Conservation (phyloP, 2,797 vertebrate species). For the Dallia pectoralis region DNA sequence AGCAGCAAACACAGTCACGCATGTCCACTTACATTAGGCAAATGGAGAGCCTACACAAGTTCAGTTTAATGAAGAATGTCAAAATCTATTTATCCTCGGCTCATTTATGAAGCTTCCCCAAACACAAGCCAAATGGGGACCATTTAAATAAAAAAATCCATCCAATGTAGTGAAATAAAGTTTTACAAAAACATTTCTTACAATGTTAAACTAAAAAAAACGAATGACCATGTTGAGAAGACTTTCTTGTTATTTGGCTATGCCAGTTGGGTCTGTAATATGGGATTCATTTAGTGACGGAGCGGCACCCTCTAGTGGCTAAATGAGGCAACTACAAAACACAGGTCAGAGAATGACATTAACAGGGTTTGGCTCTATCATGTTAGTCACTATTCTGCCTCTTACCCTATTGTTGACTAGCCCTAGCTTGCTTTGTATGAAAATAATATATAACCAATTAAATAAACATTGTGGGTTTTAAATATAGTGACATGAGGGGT, state of each 20-base stretch:
- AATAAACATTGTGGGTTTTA: not conserved
- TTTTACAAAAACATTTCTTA: not conserved
- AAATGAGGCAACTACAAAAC: fast-evolving
- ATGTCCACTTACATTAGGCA: not conserved
- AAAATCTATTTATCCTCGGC: not conserved
- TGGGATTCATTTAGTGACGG: not conserved
- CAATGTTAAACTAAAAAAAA: not conserved
- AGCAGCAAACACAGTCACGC: constrained; percentile 3
- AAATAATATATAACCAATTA: not conserved
- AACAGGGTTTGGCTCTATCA: not conserved
- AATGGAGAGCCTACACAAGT: too few species aligned
- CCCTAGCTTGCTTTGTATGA: not conserved
- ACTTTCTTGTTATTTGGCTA: not conserved
- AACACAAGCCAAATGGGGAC: not conserved
- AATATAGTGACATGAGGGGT: too few species aligned
- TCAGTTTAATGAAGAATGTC: not conserved
- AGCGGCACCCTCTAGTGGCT: constrained; percentile 34
- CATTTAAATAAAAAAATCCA: too few species aligned
- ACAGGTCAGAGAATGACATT: not conserved
- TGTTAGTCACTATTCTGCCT: too few species aligned
- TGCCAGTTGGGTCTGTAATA: not conserved
- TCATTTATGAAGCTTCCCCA: not conserved
- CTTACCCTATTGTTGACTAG: too few species aligned
- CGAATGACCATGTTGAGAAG: not conserved
- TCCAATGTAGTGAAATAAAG: not conserved